These are phyloP conservation scores for Dendrocincla fuliginosa DNA, from an alignment of 2,797 vertebrate genomes.

Conservation along the genomic window DNA sequence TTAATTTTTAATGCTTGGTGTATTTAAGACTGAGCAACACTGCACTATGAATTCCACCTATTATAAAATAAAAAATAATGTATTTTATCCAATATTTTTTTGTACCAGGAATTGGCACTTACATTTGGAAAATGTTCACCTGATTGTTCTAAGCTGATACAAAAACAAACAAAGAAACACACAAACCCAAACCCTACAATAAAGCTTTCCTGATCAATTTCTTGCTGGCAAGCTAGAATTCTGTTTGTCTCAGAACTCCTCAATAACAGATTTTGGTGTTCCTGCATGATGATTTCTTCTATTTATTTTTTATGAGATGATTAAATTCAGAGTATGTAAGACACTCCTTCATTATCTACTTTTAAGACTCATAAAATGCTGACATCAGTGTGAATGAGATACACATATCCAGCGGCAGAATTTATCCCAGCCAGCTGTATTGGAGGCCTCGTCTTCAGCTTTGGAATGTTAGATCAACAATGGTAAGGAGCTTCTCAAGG, in stretches of 20 bases:
- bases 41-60: not conserved
- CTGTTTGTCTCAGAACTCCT: not conserved
- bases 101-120: not conserved
- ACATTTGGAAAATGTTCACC: not conserved
- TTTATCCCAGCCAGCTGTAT: not conserved
- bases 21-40: not conserved
- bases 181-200: too few relatives aligned
- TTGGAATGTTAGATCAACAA: not conserved
- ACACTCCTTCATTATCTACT: not conserved
- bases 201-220: not conserved
- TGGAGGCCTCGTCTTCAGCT: not conserved
- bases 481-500: not conserved
- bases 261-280: not conserved
- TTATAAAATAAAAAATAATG: not conserved
- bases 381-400: not conserved
- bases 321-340: not conserved
- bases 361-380: not conserved
- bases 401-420: not conserved
- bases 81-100: not conserved
- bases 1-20: not conserved
- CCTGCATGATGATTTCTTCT: not conserved
- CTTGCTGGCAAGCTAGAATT: not conserved
- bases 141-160: not conserved
- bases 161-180: not conserved
- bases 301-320: slow-evolving; percentile 25